phyloP scores from a whole-genome alignment of 2,113 vertebrate genomes.

The Siniperca chuatsi region DNA sequence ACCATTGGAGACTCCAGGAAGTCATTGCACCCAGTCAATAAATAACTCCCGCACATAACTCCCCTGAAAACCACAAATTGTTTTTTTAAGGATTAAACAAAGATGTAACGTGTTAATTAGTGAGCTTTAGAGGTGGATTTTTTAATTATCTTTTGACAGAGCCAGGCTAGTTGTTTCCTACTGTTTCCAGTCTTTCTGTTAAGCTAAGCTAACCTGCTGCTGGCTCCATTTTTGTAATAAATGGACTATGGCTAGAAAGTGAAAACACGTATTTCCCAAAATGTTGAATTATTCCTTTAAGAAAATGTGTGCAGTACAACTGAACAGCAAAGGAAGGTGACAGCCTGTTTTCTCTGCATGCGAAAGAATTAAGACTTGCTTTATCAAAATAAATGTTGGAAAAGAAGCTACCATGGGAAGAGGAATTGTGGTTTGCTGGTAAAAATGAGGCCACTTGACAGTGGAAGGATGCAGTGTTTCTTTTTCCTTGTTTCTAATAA shows the following conservation, averaged over 20 bases:
- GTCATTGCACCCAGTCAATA: background rate
- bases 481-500: conserved; percentile 32
- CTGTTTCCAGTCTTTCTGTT: background rate
- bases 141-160: background rate
- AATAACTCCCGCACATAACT: background rate
- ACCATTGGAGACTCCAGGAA: no score
- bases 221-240: background rate
- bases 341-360: background rate
- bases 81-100: background rate
- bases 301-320: background rate
- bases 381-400: background rate
- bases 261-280: background rate
- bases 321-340: background rate
- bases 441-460: background rate
- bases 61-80: background rate
- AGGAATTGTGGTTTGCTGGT: background rate
- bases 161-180: background rate
- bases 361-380: background rate
- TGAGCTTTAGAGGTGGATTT: background rate
- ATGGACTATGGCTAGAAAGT: background rate
- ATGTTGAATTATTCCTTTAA: background rate
- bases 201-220: background rate
- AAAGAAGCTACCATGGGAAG: background rate
- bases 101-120: background rate
- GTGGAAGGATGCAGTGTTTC: background rate